Evolutionary conservation across 1,140 invertebrate genomes (phyloP).

Genomic region (Lasioglossum albipes): DNA sequence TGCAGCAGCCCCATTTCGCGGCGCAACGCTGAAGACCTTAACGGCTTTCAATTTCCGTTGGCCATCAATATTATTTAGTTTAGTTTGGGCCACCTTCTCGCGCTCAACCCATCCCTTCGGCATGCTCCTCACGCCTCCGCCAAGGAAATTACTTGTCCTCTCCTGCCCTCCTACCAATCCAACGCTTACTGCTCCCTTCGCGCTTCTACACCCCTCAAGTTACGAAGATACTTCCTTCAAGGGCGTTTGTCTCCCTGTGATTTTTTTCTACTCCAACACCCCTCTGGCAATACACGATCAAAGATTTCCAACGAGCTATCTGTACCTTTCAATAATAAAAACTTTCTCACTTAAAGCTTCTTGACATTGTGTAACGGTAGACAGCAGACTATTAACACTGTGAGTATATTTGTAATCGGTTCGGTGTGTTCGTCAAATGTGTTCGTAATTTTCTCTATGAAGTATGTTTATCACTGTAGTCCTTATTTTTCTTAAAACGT

Average conservation of each 20-base stretch:
- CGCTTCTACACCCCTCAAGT: constrained; percentile 2
- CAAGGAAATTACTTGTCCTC: constrained; percentile 80
- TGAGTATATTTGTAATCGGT: not conserved
- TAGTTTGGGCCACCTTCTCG: constrained; percentile 75
- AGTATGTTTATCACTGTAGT: not conserved
- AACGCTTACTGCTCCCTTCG: constrained; percentile 12
- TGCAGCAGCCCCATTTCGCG: constrained; percentile 73
- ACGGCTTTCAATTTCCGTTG: constrained; percentile 81
- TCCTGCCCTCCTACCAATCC: constrained; percentile 51
- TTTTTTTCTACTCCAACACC: not conserved
- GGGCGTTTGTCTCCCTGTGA: constrained; percentile 44
- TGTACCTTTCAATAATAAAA: not conserved
- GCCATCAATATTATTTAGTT: constrained; percentile 81
- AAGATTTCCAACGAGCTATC: not conserved
- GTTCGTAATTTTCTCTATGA: not conserved
- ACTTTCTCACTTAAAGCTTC: not conserved
- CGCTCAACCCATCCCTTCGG: constrained; percentile 55
- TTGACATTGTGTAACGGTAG: not conserved
- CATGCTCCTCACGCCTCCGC: constrained; percentile 76
- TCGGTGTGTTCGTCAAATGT: not conserved
- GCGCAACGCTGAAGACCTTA: constrained; percentile 76
- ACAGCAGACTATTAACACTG: not conserved
- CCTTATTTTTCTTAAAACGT: not conserved
- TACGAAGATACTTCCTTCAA: constrained; percentile 43
- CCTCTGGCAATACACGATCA: constrained; percentile 21